phyloP scores from a whole-genome alignment of 2,113 vertebrate genomes.

The Tachuris rubrigastra region DNA sequence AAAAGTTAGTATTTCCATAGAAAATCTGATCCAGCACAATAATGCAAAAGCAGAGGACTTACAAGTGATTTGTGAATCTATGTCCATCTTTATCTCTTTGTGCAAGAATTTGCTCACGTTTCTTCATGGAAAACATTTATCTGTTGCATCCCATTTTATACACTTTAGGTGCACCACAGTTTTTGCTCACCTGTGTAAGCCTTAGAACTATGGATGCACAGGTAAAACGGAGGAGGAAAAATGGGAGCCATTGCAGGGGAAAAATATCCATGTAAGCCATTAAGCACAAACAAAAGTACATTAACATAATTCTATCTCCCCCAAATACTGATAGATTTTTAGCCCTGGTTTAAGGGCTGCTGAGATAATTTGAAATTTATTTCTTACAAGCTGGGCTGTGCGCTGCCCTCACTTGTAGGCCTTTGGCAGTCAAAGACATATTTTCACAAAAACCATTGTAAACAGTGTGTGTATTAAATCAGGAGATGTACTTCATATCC shows the following conservation, averaged over 20 bases:
- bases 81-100: neutral
- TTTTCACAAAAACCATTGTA: neutral
- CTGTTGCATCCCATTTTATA: neutral
- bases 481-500: neutral
- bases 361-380: neutral
- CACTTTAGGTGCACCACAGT: neutral
- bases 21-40: neutral
- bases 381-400: neutral
- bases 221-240: neutral
- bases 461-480: neutral
- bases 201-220: neutral
- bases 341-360: neutral
- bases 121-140: neutral
- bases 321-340: neutral
- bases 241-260: accelerated
- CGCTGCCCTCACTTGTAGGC: neutral
- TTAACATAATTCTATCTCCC: neutral
- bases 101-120: neutral
- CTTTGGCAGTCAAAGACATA: neutral
- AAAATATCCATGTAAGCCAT: neutral
- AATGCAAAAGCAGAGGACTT: neutral
- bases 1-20: neutral
- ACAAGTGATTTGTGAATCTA: neutral
- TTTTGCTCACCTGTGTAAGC: neutral
- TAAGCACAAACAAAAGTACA: neutral